phyloP scores from a whole-genome alignment of 2,113 vertebrate genomes.

The Mixornis gularis region DNA sequence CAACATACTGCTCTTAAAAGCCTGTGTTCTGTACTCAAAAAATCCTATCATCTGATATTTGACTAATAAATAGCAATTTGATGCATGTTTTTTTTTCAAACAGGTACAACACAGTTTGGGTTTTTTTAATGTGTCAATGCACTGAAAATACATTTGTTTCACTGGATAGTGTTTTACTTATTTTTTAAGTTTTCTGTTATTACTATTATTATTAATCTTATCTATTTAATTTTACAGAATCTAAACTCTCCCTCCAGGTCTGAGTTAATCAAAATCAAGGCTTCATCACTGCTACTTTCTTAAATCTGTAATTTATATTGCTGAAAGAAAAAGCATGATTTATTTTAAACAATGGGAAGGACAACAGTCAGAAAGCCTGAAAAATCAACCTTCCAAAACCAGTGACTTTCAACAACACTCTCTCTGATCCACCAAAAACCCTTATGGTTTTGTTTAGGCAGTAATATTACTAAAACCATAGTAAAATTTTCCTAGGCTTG shows the following conservation, averaged over 20 bases:
- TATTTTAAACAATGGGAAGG: background rate
- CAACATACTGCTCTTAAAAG: background rate
- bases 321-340: slow-evolving; percentile 19
- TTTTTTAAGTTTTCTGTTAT: background rate
- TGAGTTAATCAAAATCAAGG: slow-evolving; percentile 17
- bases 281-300: background rate
- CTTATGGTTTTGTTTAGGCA: background rate
- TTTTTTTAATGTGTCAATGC: background rate
- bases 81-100: background rate
- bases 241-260: background rate
- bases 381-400: background rate
- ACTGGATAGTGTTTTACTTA: background rate
- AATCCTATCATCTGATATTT: background rate
- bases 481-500: background rate
- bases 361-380: background rate
- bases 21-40: background rate
- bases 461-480: background rate
- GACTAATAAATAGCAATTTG: background rate
- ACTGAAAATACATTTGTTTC: slow-evolving; percentile 41
- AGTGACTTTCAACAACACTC: background rate
- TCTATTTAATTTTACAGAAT: background rate
- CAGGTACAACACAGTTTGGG: slow-evolving; percentile 28
- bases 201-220: background rate
- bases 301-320: slow-evolving; percentile 41
- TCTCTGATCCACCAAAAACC: background rate